Evolutionary conservation across 2,888 invertebrate species (phyloP).

Genomic region (Zeuzera pyrina): DNA sequence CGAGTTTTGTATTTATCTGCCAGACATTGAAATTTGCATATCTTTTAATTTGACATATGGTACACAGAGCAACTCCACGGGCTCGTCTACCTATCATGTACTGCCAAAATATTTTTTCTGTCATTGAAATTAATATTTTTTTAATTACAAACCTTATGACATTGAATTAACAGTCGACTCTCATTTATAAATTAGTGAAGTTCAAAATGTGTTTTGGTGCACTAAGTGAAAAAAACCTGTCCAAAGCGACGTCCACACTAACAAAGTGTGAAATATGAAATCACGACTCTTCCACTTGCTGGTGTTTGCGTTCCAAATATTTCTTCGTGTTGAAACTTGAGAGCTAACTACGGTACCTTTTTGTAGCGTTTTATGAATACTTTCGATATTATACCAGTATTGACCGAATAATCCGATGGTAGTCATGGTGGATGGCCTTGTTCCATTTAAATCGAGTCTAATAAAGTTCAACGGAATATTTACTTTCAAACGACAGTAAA

Average conservation of each 20-base stretch:
- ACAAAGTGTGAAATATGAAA: conserved; percentile 72
- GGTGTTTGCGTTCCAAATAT: conserved; percentile 68
- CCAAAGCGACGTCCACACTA: conserved; percentile 50
- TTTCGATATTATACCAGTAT: too few species aligned
- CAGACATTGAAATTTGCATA: conserved; percentile 53
- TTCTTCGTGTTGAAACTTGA: conserved; percentile 56
- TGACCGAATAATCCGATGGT: too few species aligned
- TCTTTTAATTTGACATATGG: conserved; percentile 55
- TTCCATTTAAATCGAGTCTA: too few species aligned
- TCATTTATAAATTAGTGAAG: conserved; percentile 12
- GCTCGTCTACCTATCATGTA: conserved; percentile 14
- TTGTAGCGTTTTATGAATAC: background rate
- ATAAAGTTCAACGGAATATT: too few species aligned
- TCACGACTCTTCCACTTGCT: conserved; percentile 64
- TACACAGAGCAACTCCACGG: conserved; percentile 15
- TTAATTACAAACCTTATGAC: conserved; percentile 23
- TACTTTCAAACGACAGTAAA: too few species aligned
- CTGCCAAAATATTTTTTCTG: background rate
- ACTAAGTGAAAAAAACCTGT: conserved; percentile 56
- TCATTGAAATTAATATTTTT: background rate
- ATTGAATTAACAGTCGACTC: conserved; percentile 15
- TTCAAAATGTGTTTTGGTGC: conserved; percentile 8
- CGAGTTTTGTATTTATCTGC: conserved; percentile 38
- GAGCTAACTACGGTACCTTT: conserved; percentile 34
- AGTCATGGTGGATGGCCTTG: too few species aligned